Evolutionary conservation across 2,797 vertebrate genomes (phyloP).

Genomic region (Tokudaia tokunoshimensis): DNA sequence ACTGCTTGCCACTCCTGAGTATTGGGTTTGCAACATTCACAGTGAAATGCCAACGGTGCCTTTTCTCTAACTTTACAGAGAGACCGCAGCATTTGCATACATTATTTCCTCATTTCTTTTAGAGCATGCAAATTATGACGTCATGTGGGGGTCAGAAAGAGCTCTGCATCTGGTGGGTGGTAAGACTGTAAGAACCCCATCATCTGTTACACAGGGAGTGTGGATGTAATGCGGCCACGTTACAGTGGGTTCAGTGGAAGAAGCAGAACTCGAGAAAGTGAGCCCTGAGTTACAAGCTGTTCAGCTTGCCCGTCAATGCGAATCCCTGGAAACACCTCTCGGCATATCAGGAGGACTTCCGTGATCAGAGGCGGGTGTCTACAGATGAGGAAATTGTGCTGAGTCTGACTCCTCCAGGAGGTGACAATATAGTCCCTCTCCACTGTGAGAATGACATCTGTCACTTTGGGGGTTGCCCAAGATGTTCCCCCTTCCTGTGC

Average conservation of each 20-base stretch:
- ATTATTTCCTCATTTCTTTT: constrained; percentile 7
- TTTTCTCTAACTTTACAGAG: constrained; percentile 2
- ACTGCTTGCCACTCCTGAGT: not conserved
- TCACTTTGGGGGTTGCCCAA: not conserved
- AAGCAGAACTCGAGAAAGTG: not conserved
- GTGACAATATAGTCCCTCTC: not conserved
- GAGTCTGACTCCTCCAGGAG: not conserved
- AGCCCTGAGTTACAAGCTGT: accelerated
- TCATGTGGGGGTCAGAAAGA: not conserved
- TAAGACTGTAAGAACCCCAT: not conserved
- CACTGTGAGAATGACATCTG: not conserved
- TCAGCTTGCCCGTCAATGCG: not conserved
- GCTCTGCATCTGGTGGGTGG: not conserved
- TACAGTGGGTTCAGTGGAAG: not conserved
- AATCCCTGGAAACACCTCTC: not conserved
- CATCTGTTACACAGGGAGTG: not conserved
- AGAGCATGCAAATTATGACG: not conserved
- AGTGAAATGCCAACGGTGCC: not conserved
- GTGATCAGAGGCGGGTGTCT: not conserved
- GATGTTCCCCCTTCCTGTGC: constrained; percentile 31
- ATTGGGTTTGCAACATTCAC: not conserved
- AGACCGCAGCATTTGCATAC: constrained; percentile 32
- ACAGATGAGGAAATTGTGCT: not conserved
- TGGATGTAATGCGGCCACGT: not conserved
- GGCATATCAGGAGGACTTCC: accelerated